Conservation (phyloP, 2,113 vertebrate species). For the Puffinus mauretanicus region DNA sequence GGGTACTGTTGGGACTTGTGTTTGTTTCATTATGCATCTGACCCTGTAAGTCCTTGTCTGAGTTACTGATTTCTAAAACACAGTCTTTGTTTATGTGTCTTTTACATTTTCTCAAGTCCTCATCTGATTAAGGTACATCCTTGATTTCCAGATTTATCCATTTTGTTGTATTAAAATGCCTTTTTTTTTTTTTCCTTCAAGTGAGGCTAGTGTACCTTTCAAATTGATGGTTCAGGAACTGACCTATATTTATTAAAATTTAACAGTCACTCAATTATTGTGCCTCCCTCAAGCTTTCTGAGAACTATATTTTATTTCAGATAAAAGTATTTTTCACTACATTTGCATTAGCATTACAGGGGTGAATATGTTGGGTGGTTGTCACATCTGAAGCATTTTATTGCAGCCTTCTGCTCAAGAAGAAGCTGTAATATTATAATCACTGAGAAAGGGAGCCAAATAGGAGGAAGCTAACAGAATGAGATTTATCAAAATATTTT, state of each 20-base stretch:
- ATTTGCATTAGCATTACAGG: background rate
- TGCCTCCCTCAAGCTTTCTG: background rate
- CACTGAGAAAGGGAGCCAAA: background rate
- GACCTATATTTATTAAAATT: background rate
- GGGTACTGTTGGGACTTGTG: background rate
- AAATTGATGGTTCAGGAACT: background rate
- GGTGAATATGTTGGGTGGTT: background rate
- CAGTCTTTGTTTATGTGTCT: background rate
- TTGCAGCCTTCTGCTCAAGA: background rate
- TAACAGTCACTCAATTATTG: background rate
- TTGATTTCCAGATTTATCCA: background rate
- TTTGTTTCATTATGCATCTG: background rate
- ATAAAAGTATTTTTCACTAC: background rate
- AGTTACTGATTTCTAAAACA: background rate
- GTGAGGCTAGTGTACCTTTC: background rate
- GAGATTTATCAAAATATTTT: background rate
- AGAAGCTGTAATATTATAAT: background rate
- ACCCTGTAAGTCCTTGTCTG: background rate
- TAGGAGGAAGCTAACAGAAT: background rate
- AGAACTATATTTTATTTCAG: background rate
- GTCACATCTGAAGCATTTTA: background rate
- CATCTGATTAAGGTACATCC: background rate
- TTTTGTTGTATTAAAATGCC: background rate
- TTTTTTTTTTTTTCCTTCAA: too few species aligned
- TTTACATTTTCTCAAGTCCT: background rate